Base-by-base conservation (phyloP, 2,888 invertebrate genomes). In the Xiphydria camelus region DNA sequence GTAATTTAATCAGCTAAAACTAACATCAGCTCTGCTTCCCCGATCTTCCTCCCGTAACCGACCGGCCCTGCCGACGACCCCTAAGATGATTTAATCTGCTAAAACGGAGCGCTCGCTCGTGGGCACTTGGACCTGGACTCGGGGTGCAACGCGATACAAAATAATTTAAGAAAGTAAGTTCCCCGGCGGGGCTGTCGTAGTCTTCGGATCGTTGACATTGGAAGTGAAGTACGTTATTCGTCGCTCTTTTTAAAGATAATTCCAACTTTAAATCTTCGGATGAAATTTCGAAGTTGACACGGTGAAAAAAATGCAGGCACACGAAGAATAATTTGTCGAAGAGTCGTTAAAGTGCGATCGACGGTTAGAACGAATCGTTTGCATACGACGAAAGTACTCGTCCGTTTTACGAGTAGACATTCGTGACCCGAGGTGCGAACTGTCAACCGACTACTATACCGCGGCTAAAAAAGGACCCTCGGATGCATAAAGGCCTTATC, bases 1-100 rank as follows among this genome's bases (percentile, higher is more conserved):
- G 74, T 73, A 74, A 73, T 73, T 74, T 75, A 75, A 75, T 75
- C 75, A 73, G 72, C 73, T 73, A 73, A 75, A 73, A 73, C 74
- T 73, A 73, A 73, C 75, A 71, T 70, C 69, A 54, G 53, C 63
- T 60, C 52, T 50, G 59, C 57, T 56, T 58, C 60, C 59, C 25
- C 32, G 15, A 4, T 7, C 36, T 43, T 45, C 47, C 47, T 51
- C 42, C 58, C 58, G 58, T 56, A 64, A 62, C 65, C 59, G 29
- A 12, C 29, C 19, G 19, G 20, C 19, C 55, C 55, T 55, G 53
- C 51, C 59, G 57, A 61, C 61, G 55, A 63, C 61, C 60, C 57
- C 61, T 60, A 61, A 70, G 69, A 73, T 73, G 66, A 72, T 73
- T 73, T 73, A 73, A 74, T 74, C 73, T 68, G 61, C 73, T 73